Base-by-base conservation (phyloP, 1,140 invertebrate species). In the Doryteuthis pealeii region DNA sequence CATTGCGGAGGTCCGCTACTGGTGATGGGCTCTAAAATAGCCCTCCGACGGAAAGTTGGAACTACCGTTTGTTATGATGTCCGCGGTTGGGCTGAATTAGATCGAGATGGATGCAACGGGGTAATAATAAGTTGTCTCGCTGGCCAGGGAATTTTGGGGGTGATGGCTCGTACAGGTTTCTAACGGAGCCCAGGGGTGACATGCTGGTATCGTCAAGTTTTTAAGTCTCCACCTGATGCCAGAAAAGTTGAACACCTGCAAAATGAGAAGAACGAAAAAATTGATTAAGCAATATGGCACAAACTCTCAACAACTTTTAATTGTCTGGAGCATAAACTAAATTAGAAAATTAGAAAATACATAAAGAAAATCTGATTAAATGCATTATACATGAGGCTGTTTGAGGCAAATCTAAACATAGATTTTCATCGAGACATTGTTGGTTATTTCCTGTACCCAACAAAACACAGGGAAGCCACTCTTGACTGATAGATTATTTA, bases 151-250 rank as follows among this genome's bases (percentile, higher is more conserved):
- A 78, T 65, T 83, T 83, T 83, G 5, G 81, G 80, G 10, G 81
- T 79, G 45, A 86, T 86, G 31, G 83, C 78, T 86, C 84, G 49
- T 86, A 86, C 49, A 86, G 72, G 62, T 86, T 86, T 28, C 84
- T 83, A 26, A 85, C 70, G 0, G 84, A 84, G 1, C 82, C 84
- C 40, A 82, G 76, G 22, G 84, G 84, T 49, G 84, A 86, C 32
- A 85, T 74, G 26, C 81, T 79, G 45, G 81, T 79, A 40, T 81
- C 79, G 33, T 81, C 79, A 58, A 76, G 74, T 31, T 78, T 80
- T 66, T 82, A 81, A 26, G n/a, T 85, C 82, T 33, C 72, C 77
- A 26, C 76, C 66, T 12, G 77, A 79, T 31, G 76, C 79, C 1
- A 79, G 81, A 32, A 77, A 80, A 2, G 79, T 80, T 2, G 81